Conservation (phyloP, 2,113 vertebrate species). For the Chloropsis hardwickii region DNA sequence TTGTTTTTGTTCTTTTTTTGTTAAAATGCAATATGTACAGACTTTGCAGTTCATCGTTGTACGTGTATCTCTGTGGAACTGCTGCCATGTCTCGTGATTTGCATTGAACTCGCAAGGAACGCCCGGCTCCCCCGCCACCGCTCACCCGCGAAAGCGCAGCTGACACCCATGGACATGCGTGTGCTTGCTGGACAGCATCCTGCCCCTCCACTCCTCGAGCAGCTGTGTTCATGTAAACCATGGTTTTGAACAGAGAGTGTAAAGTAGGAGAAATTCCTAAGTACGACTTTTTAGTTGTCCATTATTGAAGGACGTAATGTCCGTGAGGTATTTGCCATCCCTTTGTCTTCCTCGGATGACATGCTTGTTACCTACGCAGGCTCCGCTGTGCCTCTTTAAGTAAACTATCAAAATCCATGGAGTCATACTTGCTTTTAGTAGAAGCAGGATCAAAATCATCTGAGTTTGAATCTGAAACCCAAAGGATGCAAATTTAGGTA, state of each 20-base stretch:
- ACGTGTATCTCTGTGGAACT: conserved; percentile 76
- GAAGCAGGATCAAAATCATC: conserved; percentile 99
- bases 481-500: not conserved
- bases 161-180: conserved; percentile 68
- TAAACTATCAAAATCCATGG: conserved; percentile 99
- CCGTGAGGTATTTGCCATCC: conserved; percentile 79
- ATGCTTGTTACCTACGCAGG: conserved; percentile 93
- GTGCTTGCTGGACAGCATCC: conserved; percentile 70
- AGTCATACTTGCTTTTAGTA: conserved; percentile 99
- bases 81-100: conserved; percentile 72
- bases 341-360: conserved; percentile 65
- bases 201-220: conserved; percentile 80
- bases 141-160: conserved; percentile 62
- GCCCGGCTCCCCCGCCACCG: conserved; percentile 34
- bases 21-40: conserved; percentile 73
- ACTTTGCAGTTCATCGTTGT: conserved; percentile 70
- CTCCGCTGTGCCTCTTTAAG: conserved; percentile 95
- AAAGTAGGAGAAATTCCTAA: conserved; percentile 81
- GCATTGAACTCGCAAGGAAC: conserved; percentile 37
- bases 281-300: conserved; percentile 82
- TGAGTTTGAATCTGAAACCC: conserved; percentile 89
- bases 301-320: conserved; percentile 80
- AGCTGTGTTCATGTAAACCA: conserved; percentile 99
- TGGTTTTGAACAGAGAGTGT: conserved; percentile 86
- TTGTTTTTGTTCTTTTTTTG: conserved; percentile 61